Base-by-base conservation (phyloP, 2,113 vertebrate species). In the Proteles cristata region DNA sequence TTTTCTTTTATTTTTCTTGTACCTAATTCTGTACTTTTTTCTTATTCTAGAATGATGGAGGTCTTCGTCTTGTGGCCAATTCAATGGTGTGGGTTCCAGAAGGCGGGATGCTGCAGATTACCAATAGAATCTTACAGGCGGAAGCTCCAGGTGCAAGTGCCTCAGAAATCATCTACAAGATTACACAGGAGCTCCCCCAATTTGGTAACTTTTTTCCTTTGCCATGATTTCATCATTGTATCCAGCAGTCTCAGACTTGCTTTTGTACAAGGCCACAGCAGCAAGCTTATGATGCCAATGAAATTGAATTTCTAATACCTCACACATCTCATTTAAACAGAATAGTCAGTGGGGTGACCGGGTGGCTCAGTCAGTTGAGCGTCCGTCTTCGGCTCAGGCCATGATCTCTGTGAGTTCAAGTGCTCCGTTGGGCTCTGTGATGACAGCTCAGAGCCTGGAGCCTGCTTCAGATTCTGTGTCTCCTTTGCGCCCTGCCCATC, bases 41-140 rank as follows among this genome's bases (percentile, higher is more conserved):
- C 55, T 76, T 66, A 48, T 96, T 65, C 53, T 98, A 99, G 99
- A 96, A 95, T 10, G 92, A 92, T 26, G 93, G 97, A 88, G 96
- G 98, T 55, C 99, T 99, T 61, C 98, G 69, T 0, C 95, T 99
- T 33, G 97, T 98, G 71, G 98, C 99, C 6, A 98, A 99, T n/a
- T 99, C 99, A 1, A 63, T 98, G 96, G 99, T 99, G 6, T 99
- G 99, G 99, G 99, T 99, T 69, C 99, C 99, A n/a, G 99, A 99
- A 96, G 99, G 99, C 0, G 99, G 99, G 0, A 99, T 99, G 99
- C 98, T 99, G 4, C 99, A 99, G 11, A 99, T 99, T 76, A 99
- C 99, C 90, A 99, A 93, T 86, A 99, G 98, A n/a, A 98, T 99
- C 96, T 98, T 99, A 96, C 98, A 98, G 17, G 98, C 99, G 0